phyloP scores from a whole-genome alignment of 2,113 vertebrate genomes.

The Oryctolagus cuniculus region DNA sequence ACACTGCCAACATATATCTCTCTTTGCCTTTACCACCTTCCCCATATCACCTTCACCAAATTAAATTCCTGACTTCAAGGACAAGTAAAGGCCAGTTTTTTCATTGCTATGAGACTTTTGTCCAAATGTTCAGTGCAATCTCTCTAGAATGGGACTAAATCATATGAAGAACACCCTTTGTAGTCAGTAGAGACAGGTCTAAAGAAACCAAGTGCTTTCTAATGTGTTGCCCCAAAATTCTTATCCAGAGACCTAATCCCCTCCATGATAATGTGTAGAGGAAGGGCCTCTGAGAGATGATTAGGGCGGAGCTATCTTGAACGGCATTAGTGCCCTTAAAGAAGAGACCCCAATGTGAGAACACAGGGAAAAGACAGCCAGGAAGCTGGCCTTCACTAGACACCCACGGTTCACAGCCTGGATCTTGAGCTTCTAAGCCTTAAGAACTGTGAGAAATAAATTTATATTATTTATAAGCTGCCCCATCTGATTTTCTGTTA shows the following conservation, averaged over 20 bases:
- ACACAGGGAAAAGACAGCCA: background rate
- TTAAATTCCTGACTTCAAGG: background rate
- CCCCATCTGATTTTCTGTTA: background rate
- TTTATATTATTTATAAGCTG: background rate
- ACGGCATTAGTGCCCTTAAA: background rate
- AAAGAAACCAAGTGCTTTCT: background rate
- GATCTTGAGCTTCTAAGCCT: background rate
- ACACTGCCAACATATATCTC: background rate
- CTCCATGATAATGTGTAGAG: background rate
- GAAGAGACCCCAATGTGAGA: background rate
- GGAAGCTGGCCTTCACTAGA: background rate
- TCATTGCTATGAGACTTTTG: background rate
- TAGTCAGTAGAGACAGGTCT: background rate
- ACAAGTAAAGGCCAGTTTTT: constrained; percentile 5
- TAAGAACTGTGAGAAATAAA: background rate
- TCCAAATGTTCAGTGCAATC: background rate
- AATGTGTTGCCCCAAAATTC: background rate
- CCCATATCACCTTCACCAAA: background rate
- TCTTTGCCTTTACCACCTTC: background rate
- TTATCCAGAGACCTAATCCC: background rate
- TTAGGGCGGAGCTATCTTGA: background rate
- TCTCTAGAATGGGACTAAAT: background rate
- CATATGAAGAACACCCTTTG: background rate
- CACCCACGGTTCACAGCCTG: background rate
- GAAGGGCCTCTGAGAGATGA: background rate